Evolutionary conservation across 1,140 invertebrate species (phyloP).

Genomic region (Philopotamus ludificatus): DNA sequence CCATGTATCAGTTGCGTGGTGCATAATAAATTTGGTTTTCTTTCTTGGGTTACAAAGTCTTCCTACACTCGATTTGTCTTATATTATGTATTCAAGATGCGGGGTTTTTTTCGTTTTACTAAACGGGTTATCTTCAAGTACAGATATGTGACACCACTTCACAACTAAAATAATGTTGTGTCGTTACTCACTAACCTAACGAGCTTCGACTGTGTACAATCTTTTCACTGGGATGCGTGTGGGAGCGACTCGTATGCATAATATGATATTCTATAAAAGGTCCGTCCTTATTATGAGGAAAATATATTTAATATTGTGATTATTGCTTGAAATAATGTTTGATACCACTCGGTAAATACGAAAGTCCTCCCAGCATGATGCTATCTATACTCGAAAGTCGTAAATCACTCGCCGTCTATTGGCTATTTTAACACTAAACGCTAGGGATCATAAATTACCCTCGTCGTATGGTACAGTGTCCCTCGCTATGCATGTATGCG

Average conservation of each 20-base stretch:
- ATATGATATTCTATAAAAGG: not conserved
- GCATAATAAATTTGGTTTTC: not conserved
- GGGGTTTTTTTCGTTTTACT: not conserved
- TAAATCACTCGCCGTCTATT: conserved; percentile 37
- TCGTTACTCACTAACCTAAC: conserved; percentile 8
- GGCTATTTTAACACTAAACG: conserved; percentile 34
- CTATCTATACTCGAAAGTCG: conserved; percentile 1
- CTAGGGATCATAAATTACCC: conserved; percentile 30
- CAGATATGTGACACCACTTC: not conserved
- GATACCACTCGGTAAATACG: not conserved
- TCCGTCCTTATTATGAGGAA: too few species aligned
- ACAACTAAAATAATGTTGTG: not conserved
- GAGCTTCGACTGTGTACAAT: conserved; percentile 1
- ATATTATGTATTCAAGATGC: not conserved
- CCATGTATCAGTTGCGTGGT: not conserved
- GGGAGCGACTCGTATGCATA: not conserved
- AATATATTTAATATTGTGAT: too few species aligned
- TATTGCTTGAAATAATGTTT: too few species aligned
- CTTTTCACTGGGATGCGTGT: not conserved
- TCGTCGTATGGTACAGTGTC: not conserved
- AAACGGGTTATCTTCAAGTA: not conserved
- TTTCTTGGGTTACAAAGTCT: not conserved
- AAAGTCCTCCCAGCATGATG: conserved; percentile 23
- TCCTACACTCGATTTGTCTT: too few species aligned
- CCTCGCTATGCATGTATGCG: conserved; percentile 4